A percentile compares a stretch with the other conserved stretches of the same genome.
These are phyloP conservation scores for Eumacrocentrus americanus DNA, from an alignment of 2,888 invertebrate genomes.

Conservation along the genomic window DNA sequence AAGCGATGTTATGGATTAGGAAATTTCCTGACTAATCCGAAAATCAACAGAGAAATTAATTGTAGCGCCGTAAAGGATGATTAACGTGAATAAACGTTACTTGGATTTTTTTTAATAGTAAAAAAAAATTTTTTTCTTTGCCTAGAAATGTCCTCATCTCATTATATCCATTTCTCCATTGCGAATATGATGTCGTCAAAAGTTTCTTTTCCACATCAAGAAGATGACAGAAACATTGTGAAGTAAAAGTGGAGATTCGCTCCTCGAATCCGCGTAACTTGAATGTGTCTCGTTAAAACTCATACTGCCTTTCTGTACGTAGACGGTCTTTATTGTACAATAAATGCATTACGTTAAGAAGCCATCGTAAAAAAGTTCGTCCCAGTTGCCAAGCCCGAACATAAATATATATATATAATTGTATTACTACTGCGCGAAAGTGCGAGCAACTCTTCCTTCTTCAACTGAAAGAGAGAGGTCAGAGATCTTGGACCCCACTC, in stretches of 20 bases:
- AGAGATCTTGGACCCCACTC: slow-evolving; percentile 1
- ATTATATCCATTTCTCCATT: no score
- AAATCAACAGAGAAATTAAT: no score
- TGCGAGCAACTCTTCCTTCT: slow-evolving; percentile 26
- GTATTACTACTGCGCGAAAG: slow-evolving; percentile 12
- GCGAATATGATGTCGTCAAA: no score
- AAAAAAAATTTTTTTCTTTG: no score
- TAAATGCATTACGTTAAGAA: slow-evolving; percentile 53
- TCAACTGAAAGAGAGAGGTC: slow-evolving; percentile 15
- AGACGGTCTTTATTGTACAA: slow-evolving; percentile 47
- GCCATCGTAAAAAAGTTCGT: slow-evolving; percentile 51
- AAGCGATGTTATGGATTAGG: no score
- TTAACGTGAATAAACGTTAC: no score
- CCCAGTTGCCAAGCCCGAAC: slow-evolving; percentile 43
- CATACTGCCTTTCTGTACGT: slow-evolving; percentile 21
- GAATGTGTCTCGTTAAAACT: slow-evolving; percentile 37
- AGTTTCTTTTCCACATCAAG: no score
- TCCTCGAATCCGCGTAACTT: slow-evolving; percentile 33
- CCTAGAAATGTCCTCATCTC: no score
- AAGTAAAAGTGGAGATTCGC: not conserved
- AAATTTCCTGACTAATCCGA: no score
- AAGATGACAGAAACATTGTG: not conserved
- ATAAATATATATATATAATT: slow-evolving; percentile 14
- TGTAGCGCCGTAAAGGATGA: no score
- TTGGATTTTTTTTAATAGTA: no score